A percentile compares a stretch with the other conserved stretches of the same genome.
These are phyloP conservation scores for Murina feae DNA, from an alignment of 2,113 vertebrate genomes.

Conservation along the genomic window DNA sequence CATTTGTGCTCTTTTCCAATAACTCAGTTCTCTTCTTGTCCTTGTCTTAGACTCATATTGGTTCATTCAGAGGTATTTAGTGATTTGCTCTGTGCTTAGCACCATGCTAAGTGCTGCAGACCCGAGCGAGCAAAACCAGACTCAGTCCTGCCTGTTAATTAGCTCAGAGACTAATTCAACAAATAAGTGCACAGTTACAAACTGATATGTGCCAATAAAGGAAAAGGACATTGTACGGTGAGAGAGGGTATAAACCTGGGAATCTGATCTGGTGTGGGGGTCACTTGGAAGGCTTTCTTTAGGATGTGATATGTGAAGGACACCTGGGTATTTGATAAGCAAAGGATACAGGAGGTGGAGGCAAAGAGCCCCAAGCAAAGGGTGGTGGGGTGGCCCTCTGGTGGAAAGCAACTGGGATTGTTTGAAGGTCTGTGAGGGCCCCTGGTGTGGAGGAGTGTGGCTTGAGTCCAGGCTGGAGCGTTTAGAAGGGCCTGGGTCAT, in stretches of 20 bases:
- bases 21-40: background rate
- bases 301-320: background rate
- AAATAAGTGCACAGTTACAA: background rate
- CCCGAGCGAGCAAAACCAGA: background rate
- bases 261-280: background rate
- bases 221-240: background rate
- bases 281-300: background rate
- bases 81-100: background rate
- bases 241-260: background rate
- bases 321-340: background rate
- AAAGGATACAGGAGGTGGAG: background rate
- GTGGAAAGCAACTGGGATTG: background rate
- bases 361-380: background rate
- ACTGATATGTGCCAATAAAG: background rate
- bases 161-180: background rate
- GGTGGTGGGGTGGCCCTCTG: no score
- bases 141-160: background rate
- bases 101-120: background rate
- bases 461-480: background rate
- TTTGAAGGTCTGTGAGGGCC: background rate
- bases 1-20: background rate
- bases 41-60: background rate
- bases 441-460: background rate
- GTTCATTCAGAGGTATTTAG: background rate
- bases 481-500: background rate